Evolutionary conservation across 2,113 vertebrate species (phyloP), one percentile per base, ranked within the genome.

Genomic region (Burhinus bistriatus): DNA sequence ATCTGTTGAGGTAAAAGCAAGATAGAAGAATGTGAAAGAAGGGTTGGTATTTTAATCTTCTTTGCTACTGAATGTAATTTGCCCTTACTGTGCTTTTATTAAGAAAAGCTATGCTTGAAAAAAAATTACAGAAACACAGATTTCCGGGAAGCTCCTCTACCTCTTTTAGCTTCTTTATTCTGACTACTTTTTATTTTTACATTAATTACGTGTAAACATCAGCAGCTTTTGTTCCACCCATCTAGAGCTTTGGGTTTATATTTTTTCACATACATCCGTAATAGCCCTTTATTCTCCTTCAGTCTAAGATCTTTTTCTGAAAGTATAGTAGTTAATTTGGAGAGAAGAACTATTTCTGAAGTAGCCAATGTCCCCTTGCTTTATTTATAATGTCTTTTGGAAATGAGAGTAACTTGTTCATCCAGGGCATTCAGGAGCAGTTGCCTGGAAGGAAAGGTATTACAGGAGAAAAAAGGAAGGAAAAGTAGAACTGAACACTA

Each of bases 21-120:
- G 73, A 64, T 54, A 86, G 94, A 93, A 96, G 95, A 92, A 92
- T 38, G 78, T 0, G 4, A 73, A 88, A 83, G 70, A 91, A 78
- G 79, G 23, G 14, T 59, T 95, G 87, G 84, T 36, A 77, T 95
- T 95, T 94, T 95, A 96, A 96, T 96, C 92, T 91, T 55, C 89
- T 97, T 73, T 87, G 54, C 61, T 93, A 21, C 26, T 64, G 59
- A 82, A 85, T 93, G 65, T 44, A 54, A 92, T 89, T 90, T 94
- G 42, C 75, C 75, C 47, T 75, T 90, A 71, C 69, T 85, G 29
- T 83, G 52, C 78, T 96, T 94, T 96, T 95, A 95, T 96, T 83
- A 94, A 71, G n/a, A 78, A 90, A 88, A 85, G 25, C 27, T 92
- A 25, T 72, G 36, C 51, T 88, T 47, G 23, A n/a, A 86, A 81